Percentiles rank a stretch among this genome's conserved stretches.
Evolutionary conservation across 2,113 vertebrate genomes (phyloP).

Genomic region (Callorhinus ursinus): DNA sequence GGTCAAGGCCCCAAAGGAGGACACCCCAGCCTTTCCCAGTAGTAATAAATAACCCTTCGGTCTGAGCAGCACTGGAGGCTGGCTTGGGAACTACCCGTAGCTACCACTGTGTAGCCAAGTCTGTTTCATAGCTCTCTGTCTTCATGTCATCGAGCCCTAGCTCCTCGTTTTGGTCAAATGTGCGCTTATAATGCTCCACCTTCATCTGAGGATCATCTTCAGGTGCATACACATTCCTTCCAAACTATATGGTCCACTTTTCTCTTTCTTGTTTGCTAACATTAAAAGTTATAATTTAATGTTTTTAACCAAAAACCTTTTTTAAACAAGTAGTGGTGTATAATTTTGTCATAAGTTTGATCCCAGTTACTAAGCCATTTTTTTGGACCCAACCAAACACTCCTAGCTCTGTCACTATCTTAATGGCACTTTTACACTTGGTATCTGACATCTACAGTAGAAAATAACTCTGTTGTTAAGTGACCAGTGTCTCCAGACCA

Average conservation of each 20-base stretch:
- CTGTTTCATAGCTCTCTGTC: constrained; percentile 90
- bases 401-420: not conserved
- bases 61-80: not conserved
- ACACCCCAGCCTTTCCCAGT: not conserved
- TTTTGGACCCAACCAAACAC: not conserved
- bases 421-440: not conserved
- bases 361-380: not conserved
- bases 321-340: not conserved
- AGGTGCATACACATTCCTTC: constrained; percentile 86
- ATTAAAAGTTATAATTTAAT: not conserved
- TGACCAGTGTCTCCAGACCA: not conserved
- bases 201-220: constrained; percentile 94
- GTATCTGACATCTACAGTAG: not conserved
- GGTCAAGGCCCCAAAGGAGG: too few relatives aligned
- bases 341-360: not conserved
- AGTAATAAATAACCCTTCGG: not conserved
- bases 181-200: constrained; percentile 89
- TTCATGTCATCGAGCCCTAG: constrained; percentile 96
- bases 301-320: not conserved
- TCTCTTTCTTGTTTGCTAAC: not conserved
- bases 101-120: constrained; percentile 63
- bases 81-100: fast-evolving
- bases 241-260: not conserved
- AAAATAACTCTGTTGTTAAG: not conserved
- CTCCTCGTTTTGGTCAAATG: constrained; percentile 94